Evolutionary conservation across 1,140 invertebrate species (phyloP).

Genomic region (Drosophila novamexicana): DNA sequence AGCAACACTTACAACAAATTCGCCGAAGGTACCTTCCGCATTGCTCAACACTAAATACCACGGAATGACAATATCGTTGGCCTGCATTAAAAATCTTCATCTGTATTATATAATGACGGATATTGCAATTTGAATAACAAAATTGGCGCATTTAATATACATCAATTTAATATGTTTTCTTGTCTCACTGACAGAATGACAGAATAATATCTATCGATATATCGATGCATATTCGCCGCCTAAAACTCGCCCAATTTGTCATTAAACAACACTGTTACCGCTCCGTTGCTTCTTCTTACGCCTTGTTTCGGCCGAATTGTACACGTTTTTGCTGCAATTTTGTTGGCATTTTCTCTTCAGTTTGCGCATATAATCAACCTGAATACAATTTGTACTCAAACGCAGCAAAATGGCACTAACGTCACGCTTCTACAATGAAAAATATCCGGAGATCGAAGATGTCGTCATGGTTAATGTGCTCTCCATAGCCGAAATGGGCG

Average conservation of each 20-base stretch:
- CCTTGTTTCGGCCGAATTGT: slow-evolving; percentile 63
- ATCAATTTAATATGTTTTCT: not conserved
- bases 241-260: not conserved
- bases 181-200: not conserved
- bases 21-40: slow-evolving; percentile 8
- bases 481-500: slow-evolving; percentile 99
- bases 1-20: slow-evolving; percentile 43
- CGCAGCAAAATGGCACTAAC: slow-evolving; percentile 92
- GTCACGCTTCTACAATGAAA: slow-evolving; percentile 99
- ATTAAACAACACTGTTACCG: slow-evolving; percentile 40
- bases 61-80: not conserved
- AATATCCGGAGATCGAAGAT: slow-evolving; percentile 99
- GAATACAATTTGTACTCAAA: slow-evolving; percentile 5
- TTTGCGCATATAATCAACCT: slow-evolving; percentile 24
- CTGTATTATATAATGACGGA: not conserved
- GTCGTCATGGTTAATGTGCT: slow-evolving; percentile 99
- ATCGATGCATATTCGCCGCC: slow-evolving; percentile 45
- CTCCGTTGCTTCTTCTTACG: slow-evolving; percentile 58
- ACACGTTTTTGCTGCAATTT: slow-evolving; percentile 67
- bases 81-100: not conserved
- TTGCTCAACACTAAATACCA: slow-evolving; percentile 26
- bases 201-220: slow-evolving; percentile 19
- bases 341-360: slow-evolving; percentile 45
- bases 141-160: not conserved
- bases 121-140: not conserved